Base-by-base conservation (phyloP, 37 sponge, comb jelly and placozoan genomes). In the Ephydatia muelleri region DNA sequence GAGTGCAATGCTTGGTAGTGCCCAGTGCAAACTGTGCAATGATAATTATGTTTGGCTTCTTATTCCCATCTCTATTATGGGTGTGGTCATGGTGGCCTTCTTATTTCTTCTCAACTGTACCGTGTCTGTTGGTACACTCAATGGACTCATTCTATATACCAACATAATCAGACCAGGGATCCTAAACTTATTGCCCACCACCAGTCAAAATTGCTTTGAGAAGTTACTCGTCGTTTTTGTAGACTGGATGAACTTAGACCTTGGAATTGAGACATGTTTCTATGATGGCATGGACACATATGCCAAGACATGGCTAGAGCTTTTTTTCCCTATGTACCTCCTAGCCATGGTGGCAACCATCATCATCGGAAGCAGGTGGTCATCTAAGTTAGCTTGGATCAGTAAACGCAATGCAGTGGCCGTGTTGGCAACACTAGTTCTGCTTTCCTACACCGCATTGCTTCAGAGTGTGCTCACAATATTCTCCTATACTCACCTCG, bases 311-410 rank as follows among this genome's bases (percentile, higher is more conserved):
- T 82, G 83, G 83, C 73, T 82, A 0, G 49, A 57, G 57, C 28
- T 82, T 73, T 33, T 82, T 30, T 82, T 82, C 47, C 83, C 83
- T 33, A 25, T 65, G 38, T 82, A 82, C 29, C 48, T 82, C 29
- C 31, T 36, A 33, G 31, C 25, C 25, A 2, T 82, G 32, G 83
- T 72, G 26, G 57, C 34, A n/a, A 3, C 73, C 57, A 72, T 73
- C 23, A 82, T 73, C 35, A 23, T 82, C 27, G 33, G 37, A n/a
- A 49, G 73, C 33, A 28, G 33, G 5, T 82, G 30, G 22, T 73
- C 73, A 37, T 25, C 29, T 2, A 39, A 34, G 30, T 21, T 82
- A 26, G 25, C 84, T 16, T 38, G 64, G 11, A 32, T 82, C 35
- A 73, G 74, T 8, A 38, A 39, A 3, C 37, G 33, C 67, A 84